Conservation (phyloP, 1,140 invertebrate species). For the Chrysopa pallens region DNA sequence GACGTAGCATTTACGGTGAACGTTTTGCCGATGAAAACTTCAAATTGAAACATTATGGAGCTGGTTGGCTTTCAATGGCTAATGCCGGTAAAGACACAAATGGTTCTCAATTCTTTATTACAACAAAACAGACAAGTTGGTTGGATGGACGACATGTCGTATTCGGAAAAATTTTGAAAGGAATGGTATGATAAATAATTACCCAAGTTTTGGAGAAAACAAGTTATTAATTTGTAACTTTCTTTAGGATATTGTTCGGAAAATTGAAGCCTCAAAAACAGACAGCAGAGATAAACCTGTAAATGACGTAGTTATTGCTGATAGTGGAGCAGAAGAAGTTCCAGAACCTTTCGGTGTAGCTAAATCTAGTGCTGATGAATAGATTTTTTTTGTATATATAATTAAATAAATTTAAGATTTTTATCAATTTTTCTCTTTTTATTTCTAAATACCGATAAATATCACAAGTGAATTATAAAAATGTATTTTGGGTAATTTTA, state of each 20-base stretch:
- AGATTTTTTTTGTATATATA: conserved; percentile 12
- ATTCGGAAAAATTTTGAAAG: conserved; percentile 84
- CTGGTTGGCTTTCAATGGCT: conserved; percentile 94
- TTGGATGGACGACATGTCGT: conserved; percentile 93
- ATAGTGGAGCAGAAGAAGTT: conserved; percentile 49
- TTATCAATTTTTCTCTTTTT: too few relatives aligned
- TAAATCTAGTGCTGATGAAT: conserved; percentile 61
- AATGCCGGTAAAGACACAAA: conserved; percentile 95
- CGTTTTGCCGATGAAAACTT: conserved; percentile 94
- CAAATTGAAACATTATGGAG: conserved; percentile 90
- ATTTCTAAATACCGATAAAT: too few relatives aligned
- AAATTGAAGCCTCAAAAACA: conserved; percentile 62
- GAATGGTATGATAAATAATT: conserved; percentile 51
- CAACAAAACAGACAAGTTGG: conserved; percentile 81
- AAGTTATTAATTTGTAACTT: conserved; percentile 10
- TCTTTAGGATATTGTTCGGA: conserved; percentile 62
- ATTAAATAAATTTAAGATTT: too few relatives aligned
- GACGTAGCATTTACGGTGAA: conserved; percentile 84
- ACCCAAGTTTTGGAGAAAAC: conserved; percentile 3
- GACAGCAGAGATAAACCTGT: conserved; percentile 57
- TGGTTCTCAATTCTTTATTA: conserved; percentile 97
- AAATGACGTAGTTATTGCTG: conserved; percentile 62
- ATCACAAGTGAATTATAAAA: too few relatives aligned
- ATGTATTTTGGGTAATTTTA: too few relatives aligned
- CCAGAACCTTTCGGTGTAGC: conserved; percentile 60